Conservation (phyloP, 2,113 vertebrate genomes). For the Haemorhous mexicanus region DNA sequence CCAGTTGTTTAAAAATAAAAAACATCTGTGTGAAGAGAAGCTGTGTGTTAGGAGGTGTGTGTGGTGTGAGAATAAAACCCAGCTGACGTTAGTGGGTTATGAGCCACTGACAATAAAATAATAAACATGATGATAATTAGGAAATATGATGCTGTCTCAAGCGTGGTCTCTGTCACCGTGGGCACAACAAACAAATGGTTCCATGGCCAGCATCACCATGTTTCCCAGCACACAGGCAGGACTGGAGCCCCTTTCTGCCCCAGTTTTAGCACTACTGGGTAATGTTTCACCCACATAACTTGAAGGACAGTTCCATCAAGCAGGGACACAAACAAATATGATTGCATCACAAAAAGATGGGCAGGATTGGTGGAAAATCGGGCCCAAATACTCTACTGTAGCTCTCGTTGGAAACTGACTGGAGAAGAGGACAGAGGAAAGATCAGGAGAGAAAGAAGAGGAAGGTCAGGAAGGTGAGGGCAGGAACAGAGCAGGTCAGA, state of each 20-base stretch:
- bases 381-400: constrained; percentile 70
- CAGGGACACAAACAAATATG: neutral
- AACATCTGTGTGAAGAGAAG: neutral
- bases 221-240: neutral
- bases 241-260: neutral
- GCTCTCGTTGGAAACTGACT: constrained; percentile 81
- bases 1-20: neutral
- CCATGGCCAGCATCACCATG: fast-evolving
- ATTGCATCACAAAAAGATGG: neutral
- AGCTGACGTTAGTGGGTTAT: neutral
- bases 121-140: neutral
- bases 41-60: neutral
- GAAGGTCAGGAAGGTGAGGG: neutral
- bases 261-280: neutral
- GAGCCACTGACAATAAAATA: neutral
- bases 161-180: neutral
- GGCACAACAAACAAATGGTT: neutral
- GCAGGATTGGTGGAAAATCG: constrained; percentile 68
- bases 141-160: neutral
- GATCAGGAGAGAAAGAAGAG: neutral
- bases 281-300: neutral
- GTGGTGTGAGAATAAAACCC: neutral
- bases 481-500: neutral
- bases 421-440: constrained; percentile 80
- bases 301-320: neutral